Percentiles rank a stretch among this genome's conserved stretches.
These are phyloP conservation scores for Aphaenogaster rudis DNA, from an alignment of 1,140 invertebrate genomes.

Conservation along the genomic window DNA sequence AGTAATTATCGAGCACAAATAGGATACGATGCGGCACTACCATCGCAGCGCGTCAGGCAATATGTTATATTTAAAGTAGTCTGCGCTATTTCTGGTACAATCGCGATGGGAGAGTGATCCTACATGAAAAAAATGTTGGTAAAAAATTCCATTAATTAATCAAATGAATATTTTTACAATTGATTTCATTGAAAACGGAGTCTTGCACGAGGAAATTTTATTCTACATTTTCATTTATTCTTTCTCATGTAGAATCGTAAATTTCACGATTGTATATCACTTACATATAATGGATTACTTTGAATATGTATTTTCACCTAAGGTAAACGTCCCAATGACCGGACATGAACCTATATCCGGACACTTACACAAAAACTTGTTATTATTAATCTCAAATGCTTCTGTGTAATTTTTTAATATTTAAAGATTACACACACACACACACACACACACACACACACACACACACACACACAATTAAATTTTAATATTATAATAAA, in stretches of 20 bases:
- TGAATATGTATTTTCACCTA: not conserved
- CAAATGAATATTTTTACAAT: not conserved
- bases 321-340: too few species aligned
- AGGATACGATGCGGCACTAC: not conserved
- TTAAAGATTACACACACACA: too few species aligned
- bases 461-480: too few species aligned
- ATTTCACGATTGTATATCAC: not conserved
- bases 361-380: too few species aligned
- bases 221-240: not conserved
- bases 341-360: too few species aligned
- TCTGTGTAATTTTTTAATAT: too few species aligned
- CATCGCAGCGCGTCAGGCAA: not conserved
- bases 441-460: too few species aligned
- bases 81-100: not conserved
- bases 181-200: not conserved
- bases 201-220: not conserved
- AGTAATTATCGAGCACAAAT: conserved; percentile 55
- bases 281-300: not conserved
- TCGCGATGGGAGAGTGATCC: not conserved
- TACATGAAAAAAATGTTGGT: not conserved
- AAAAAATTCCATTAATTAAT: not conserved
- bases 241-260: not conserved
- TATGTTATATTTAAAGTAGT: not conserved
- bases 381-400: too few species aligned
- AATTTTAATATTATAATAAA: too few species aligned